Evolutionary conservation across 23 tunicate genomes (phyloP).

Genomic region (Ciona savignyi): DNA sequence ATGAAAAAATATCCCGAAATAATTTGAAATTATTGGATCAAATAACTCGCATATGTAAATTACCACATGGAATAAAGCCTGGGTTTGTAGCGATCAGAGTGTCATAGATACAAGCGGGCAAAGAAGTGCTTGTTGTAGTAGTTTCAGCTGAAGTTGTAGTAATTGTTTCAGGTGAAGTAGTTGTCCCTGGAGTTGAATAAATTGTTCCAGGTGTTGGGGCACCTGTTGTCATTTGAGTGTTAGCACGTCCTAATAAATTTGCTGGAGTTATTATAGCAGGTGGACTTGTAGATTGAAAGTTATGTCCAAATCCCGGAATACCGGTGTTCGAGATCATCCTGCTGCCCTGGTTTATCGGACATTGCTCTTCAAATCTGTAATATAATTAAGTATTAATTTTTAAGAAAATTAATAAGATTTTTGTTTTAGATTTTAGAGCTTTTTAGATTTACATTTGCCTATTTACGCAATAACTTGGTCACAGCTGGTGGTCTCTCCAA

Average conservation of each 20-base stretch:
- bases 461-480: too few relatives aligned
- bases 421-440: too few relatives aligned
- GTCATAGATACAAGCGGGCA: background rate
- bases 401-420: too few relatives aligned
- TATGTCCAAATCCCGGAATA: background rate
- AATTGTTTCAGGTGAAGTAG: background rate
- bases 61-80: background rate
- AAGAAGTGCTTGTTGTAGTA: background rate
- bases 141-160: background rate
- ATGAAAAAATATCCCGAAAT: too few relatives aligned
- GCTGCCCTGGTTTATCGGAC: background rate
- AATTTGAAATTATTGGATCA: too few relatives aligned
- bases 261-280: background rate
- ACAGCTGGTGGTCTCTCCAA: too few relatives aligned
- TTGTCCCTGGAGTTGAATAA: background rate
- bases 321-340: background rate
- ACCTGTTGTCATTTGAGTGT: too few relatives aligned
- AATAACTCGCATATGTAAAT: too few relatives aligned
- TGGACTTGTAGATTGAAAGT: background rate
- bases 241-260: too few relatives aligned
- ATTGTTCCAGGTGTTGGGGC: too few relatives aligned
- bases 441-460: too few relatives aligned
- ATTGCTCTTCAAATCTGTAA: background rate
- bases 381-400: too few relatives aligned
- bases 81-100: background rate